phyloP scores from a whole-genome alignment of 1,140 invertebrate genomes.

The Meloidogyne chitwoodi region DNA sequence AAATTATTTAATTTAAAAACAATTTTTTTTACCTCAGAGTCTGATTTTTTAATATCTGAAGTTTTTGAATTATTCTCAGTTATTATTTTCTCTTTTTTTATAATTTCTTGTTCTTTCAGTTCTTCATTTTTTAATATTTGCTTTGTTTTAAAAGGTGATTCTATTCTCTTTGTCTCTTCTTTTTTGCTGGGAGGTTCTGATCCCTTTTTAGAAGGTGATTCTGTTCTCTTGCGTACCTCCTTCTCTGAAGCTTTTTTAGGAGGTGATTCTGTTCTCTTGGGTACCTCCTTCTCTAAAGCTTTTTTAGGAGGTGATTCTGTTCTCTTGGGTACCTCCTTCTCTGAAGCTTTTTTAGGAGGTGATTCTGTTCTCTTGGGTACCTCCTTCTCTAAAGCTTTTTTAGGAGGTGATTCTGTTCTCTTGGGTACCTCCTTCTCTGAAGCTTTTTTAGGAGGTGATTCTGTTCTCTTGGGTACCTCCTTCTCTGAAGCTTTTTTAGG shows the following conservation, averaged over 20 bases:
- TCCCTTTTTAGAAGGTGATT: background rate
- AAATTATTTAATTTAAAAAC: background rate
- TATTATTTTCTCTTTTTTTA: background rate
- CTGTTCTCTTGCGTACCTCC: background rate
- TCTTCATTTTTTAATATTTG: background rate
- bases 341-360: too few relatives aligned
- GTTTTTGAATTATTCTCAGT: too few relatives aligned
- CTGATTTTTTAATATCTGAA: background rate
- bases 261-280: background rate
- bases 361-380: background rate
- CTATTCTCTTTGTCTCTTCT: background rate
- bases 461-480: background rate
- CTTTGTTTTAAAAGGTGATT: background rate
- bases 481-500: background rate
- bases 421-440: background rate
- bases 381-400: background rate
- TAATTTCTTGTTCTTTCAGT: background rate
- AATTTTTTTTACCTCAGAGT: constrained; percentile 12
- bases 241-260: background rate
- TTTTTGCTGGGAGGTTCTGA: background rate
- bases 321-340: background rate
- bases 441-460: background rate
- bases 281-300: background rate
- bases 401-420: too few relatives aligned
- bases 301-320: background rate